These are phyloP conservation scores for Elysia crispata DNA, from an alignment of 2,888 invertebrate species.

Conservation along the genomic window DNA sequence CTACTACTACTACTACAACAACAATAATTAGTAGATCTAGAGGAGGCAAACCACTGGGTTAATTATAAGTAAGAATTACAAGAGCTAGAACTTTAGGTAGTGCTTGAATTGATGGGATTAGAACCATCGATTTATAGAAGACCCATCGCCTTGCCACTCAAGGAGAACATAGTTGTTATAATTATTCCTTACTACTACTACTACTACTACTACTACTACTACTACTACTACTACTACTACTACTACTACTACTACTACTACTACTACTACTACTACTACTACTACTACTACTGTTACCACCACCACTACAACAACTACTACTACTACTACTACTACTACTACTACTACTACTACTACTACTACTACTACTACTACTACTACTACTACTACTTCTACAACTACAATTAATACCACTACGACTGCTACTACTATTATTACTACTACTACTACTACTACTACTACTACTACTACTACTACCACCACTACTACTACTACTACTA, in stretches of 20 bases:
- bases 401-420: constrained; percentile 31
- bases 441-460: constrained; percentile 33
- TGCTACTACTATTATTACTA: constrained; percentile 35
- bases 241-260: constrained; percentile 38
- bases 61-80: no score
- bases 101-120: no score
- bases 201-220: constrained; percentile 9
- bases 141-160: no score
- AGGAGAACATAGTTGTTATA: no score
- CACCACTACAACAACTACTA: constrained; percentile 24
- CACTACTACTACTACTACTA: constrained; percentile 29
- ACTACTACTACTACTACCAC: constrained; percentile 31
- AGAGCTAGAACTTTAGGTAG: no score
- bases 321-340: constrained; percentile 27
- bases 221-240: constrained; percentile 25
- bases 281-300: constrained; percentile 31
- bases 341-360: constrained; percentile 2
- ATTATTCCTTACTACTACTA: not conserved
- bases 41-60: no score
- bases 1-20: constrained; percentile 18
- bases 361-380: constrained; percentile 14
- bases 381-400: constrained; percentile 21
- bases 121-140: no score
- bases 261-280: constrained; percentile 37
- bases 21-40: not conserved